phyloP scores from a whole-genome alignment of 2,888 invertebrate genomes.

The Amitus sp. region DNA sequence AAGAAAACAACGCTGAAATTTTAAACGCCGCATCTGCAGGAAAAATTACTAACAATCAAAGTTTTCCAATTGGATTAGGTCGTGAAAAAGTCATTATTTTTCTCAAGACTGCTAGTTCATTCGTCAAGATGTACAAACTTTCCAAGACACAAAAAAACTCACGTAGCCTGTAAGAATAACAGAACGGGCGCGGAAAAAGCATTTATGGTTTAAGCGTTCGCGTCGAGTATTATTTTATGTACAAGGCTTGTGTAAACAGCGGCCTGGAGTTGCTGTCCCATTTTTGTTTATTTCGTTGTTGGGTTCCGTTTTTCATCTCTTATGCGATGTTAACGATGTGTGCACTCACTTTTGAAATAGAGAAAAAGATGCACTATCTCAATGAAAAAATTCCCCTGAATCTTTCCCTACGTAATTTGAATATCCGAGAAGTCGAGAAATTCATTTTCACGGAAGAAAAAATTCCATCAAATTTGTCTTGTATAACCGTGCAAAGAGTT shows the following conservation, averaged over 20 bases:
- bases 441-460: not conserved
- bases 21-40: too few species aligned
- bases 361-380: too few species aligned
- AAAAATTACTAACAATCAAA: too few species aligned
- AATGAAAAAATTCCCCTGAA: too few species aligned
- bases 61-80: too few species aligned
- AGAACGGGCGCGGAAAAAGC: slow-evolving; percentile 44
- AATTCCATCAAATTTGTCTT: not conserved
- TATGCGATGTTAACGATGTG: not conserved
- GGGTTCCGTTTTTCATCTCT: slow-evolving; percentile 17
- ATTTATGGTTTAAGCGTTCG: slow-evolving; percentile 42
- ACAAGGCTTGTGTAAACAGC: slow-evolving; percentile 7
- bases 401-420: too few species aligned
- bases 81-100: not conserved
- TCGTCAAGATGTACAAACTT: slow-evolving; percentile 30
- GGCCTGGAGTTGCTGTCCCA: too few species aligned
- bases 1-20: too few species aligned
- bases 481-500: not conserved
- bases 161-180: slow-evolving; percentile 44
- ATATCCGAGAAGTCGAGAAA: too few species aligned
- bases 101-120: not conserved
- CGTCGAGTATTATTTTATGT: slow-evolving; percentile 4
- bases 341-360: not conserved
- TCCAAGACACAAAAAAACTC: slow-evolving; percentile 17
- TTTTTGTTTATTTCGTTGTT: slow-evolving; percentile 20